Evolutionary conservation across 2,888 invertebrate species (phyloP).

Genomic region (Miltochrista miniata): DNA sequence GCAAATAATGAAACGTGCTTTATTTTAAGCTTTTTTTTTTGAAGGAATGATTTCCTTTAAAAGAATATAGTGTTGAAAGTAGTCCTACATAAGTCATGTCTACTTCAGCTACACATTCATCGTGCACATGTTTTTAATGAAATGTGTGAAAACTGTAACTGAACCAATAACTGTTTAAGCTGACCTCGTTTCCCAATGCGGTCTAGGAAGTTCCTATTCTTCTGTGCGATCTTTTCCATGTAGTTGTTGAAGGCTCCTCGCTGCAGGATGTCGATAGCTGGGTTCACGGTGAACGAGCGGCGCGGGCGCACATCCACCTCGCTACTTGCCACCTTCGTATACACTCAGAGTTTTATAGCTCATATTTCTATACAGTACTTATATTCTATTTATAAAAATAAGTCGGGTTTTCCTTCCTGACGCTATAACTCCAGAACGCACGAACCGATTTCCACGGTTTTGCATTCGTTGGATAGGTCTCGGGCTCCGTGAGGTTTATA

Average conservation of each 20-base stretch:
- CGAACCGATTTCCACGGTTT: too few relatives aligned
- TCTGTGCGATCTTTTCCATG: slow-evolving; percentile 55
- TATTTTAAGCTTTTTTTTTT: background rate
- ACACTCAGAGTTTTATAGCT: slow-evolving; percentile 31
- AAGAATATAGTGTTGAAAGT: background rate
- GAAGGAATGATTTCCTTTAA: background rate
- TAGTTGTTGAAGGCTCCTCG: slow-evolving; percentile 58
- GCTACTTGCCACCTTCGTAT: slow-evolving; percentile 56
- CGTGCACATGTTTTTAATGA: slow-evolving; percentile 17
- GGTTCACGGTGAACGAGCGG: slow-evolving; percentile 66
- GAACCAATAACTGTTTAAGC: slow-evolving; percentile 19
- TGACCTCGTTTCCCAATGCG: slow-evolving; percentile 73
- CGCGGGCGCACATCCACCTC: slow-evolving; percentile 51
- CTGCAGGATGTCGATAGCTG: slow-evolving; percentile 65
- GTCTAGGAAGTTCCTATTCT: slow-evolving; percentile 64
- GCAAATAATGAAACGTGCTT: background rate
- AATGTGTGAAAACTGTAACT: background rate
- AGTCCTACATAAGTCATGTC: background rate
- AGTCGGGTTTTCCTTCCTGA: too few relatives aligned
- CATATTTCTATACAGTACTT: background rate
- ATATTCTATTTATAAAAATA: too few relatives aligned
- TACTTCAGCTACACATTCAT: slow-evolving; percentile 1
- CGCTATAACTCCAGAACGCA: too few relatives aligned
- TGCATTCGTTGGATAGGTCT: too few relatives aligned
- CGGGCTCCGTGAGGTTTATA: too few relatives aligned